Evolutionary conservation across 2,888 invertebrate species (phyloP).

Genomic region (Aphodius sticticus): DNA sequence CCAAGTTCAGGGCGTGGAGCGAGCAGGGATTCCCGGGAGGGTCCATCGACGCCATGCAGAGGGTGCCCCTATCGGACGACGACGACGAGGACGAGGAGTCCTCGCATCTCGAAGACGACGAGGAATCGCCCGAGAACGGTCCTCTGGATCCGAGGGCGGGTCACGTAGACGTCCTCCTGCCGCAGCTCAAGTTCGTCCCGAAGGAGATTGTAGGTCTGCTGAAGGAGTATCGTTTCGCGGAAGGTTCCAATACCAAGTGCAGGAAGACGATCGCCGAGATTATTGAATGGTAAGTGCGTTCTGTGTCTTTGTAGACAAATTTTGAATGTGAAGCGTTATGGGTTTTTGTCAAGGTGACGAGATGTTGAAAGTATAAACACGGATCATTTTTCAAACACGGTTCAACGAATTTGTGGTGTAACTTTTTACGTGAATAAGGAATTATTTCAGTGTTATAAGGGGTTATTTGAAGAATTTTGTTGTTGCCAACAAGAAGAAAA

Average conservation of each 20-base stretch:
- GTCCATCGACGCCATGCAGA: slow-evolving; percentile 72
- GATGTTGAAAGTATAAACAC: no score
- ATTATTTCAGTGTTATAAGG: no score
- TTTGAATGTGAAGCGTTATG: no score
- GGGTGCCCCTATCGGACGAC: slow-evolving; percentile 54
- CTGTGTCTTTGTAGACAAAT: no score
- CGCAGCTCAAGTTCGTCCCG: slow-evolving; percentile 73
- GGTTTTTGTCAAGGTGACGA: no score
- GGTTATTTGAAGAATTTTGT: no score
- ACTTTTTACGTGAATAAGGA: no score
- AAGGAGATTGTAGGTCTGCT: slow-evolving; percentile 65
- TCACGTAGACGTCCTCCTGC: slow-evolving; percentile 75
- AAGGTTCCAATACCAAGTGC: slow-evolving; percentile 64
- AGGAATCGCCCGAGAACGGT: slow-evolving; percentile 44
- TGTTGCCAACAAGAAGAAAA: no score
- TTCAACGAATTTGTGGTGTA: no score
- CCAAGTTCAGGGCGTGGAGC: slow-evolving; percentile 75
- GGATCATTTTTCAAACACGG: no score
- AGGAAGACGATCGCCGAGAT: slow-evolving; percentile 66
- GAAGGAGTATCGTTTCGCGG: slow-evolving; percentile 60
- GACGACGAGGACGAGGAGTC: slow-evolving; percentile 41
- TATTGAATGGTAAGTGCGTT: slow-evolving; percentile 60
- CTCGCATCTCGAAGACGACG: slow-evolving; percentile 38
- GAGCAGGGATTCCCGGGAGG: slow-evolving; percentile 76
- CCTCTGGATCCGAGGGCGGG: slow-evolving; percentile 81